A percentile compares a stretch with the other conserved stretches of the same genome.
Evolutionary conservation across 2,113 vertebrate genomes (phyloP).

Genomic region (Zosterops borbonicus): DNA sequence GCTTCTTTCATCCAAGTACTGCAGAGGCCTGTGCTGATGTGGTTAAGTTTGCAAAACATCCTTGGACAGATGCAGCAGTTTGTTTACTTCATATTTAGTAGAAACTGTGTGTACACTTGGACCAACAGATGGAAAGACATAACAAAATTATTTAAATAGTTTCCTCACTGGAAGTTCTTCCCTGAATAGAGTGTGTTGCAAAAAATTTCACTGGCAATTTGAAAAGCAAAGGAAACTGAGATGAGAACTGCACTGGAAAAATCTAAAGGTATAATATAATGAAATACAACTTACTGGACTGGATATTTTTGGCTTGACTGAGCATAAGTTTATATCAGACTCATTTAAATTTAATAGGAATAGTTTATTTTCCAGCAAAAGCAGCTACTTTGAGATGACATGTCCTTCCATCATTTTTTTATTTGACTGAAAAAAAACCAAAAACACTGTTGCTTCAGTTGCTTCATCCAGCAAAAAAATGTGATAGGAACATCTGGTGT

Average conservation of each 20-base stretch:
- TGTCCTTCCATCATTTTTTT: not conserved
- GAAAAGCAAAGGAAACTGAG: not conserved
- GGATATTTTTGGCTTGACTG: not conserved
- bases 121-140: not conserved
- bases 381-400: not conserved
- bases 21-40: not conserved
- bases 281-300: not conserved
- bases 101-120: not conserved
- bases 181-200: not conserved
- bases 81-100: not conserved
- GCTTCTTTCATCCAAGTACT: not conserved
- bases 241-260: not conserved
- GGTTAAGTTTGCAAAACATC: not conserved
- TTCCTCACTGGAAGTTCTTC: not conserved
- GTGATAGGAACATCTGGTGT: not conserved
- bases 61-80: not conserved
- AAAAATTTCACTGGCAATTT: not conserved
- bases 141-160: not conserved
- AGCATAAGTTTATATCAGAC: not conserved
- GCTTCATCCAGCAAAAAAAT: not conserved
- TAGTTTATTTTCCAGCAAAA: not conserved
- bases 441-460: not conserved
- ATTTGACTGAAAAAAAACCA: not conserved
- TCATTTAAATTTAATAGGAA: not conserved
- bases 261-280: not conserved